These are phyloP conservation scores for Apamea sordens DNA, from an alignment of 2,888 invertebrate genomes.

Conservation along the genomic window DNA sequence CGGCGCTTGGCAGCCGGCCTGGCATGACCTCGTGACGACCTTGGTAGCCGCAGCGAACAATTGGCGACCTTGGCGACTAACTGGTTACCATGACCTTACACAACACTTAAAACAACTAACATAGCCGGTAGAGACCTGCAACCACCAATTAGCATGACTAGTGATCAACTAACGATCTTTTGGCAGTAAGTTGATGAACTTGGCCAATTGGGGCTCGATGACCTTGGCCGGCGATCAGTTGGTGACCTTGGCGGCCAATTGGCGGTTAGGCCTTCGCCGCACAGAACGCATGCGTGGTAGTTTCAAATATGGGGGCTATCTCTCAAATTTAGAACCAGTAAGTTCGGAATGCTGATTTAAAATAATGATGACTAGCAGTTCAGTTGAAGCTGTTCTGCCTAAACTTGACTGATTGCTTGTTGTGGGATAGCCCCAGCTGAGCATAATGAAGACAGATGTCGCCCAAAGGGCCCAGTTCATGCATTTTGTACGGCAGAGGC, in stretches of 20 bases:
- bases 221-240: constrained; percentile 66
- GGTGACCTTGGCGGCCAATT: constrained; percentile 69
- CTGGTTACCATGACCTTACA: constrained; percentile 66
- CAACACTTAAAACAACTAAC: constrained; percentile 69
- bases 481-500: constrained; percentile 35
- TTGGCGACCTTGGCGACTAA: constrained; percentile 66
- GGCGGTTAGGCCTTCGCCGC: constrained; percentile 57
- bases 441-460: constrained; percentile 13
- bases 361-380: constrained; percentile 9
- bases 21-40: constrained; percentile 70
- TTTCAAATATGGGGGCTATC: constrained; percentile 12
- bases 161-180: constrained; percentile 71
- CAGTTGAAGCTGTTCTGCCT: constrained; percentile 17
- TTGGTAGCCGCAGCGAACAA: constrained; percentile 69
- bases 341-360: constrained; percentile 20
- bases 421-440: constrained; percentile 24
- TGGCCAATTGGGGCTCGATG: constrained; percentile 66
- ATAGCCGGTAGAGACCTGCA: constrained; percentile 57
- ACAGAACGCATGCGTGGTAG: constrained; percentile 45
- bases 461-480: constrained; percentile 3
- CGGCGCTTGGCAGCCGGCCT: constrained; percentile 77
- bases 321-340: constrained; percentile 7
- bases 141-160: constrained; percentile 72
- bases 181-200: constrained; percentile 73
- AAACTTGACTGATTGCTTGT: constrained; percentile 18